These are phyloP conservation scores for Hofmannophila pseudospretella DNA, from an alignment of 2,888 invertebrate species.

Conservation along the genomic window DNA sequence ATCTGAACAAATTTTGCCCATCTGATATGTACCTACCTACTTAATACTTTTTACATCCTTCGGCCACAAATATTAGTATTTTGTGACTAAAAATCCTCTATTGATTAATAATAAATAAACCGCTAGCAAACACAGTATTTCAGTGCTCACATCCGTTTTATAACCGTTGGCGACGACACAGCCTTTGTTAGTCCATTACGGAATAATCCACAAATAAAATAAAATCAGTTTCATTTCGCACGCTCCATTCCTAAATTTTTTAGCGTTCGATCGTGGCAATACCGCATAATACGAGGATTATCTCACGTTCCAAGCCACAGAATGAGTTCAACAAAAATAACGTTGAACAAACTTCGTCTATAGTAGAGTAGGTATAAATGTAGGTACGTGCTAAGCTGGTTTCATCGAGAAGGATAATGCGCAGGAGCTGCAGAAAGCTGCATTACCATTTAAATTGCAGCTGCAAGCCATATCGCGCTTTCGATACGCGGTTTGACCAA, in stretches of 20 bases:
- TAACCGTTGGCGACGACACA: background rate
- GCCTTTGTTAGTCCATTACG: slow-evolving; percentile 5
- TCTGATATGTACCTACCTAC: too few species aligned
- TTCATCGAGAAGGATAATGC: slow-evolving; percentile 35
- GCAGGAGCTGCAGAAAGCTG: slow-evolving; percentile 31
- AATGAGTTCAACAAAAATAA: slow-evolving; percentile 24
- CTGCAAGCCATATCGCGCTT: slow-evolving; percentile 20
- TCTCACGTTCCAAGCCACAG: slow-evolving; percentile 20
- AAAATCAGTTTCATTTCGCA: slow-evolving; percentile 10
- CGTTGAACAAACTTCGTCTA: slow-evolving; percentile 25
- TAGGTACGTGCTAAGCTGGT: slow-evolving; percentile 30
- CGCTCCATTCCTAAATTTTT: slow-evolving; percentile 11
- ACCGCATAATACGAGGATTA: slow-evolving; percentile 13
- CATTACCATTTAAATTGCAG: slow-evolving; percentile 62
- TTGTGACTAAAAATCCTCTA: too few species aligned
- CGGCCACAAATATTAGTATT: too few species aligned
- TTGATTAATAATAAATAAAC: too few species aligned
- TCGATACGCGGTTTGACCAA: slow-evolving; percentile 16
- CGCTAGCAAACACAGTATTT: too few species aligned
- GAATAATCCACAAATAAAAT: slow-evolving; percentile 11
- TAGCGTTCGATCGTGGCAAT: slow-evolving; percentile 14
- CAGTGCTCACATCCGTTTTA: background rate
- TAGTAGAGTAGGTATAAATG: slow-evolving; percentile 44
- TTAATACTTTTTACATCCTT: too few species aligned
- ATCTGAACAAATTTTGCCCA: too few species aligned